Base-by-base conservation (phyloP, 2,113 vertebrate species). In the Guaruba guarouba region DNA sequence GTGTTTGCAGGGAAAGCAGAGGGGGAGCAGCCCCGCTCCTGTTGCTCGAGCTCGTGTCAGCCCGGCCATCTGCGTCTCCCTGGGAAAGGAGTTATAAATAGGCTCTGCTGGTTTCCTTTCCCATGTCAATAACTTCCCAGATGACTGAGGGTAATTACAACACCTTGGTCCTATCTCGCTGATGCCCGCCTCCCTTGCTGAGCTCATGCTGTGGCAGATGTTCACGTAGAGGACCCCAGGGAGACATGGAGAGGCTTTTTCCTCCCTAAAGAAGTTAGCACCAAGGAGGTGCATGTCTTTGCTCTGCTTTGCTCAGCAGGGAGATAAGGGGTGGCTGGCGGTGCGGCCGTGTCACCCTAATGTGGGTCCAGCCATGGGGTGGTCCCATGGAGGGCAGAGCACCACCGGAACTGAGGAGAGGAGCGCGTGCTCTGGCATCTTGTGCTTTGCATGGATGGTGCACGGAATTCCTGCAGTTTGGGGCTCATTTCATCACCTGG, bases 401-500 rank as follows among this genome's bases (percentile, higher is more conserved):
- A 11, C 18, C 17, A 23, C 82, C n/a, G 1, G 0, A 31, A 48
- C 54, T 0, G 1, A 17, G 9, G 5, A 5, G 22, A 29, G 59
- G 64, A 48, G 27, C 0, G 2, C 2, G n/a, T 29, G 46, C 54
- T 49, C 35, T 10, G 54, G 74, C 17, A 1, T 12, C 19, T 41
- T 31, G 59, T 7, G 22, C 51, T 54, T 19, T 23, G 49, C 4
- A 1, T 64, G 79, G 41, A 16, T 16, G 27, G 20, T 6, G 7
- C 17, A 7, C 4, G 25, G 3, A 46, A 13, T 1, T 0, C 1
- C 31, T 0, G 8, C 1, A 25, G 8, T n/a, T 4, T 71, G 0
- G 7, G 46, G 80, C 2, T 82, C 9, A 3, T 37, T 76, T 68
- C 0, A 0, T 14, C 9, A 24, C 27, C 61, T 44, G 62, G 23